phyloP scores from a whole-genome alignment of 2,797 vertebrate genomes.

The Periparus ater region DNA sequence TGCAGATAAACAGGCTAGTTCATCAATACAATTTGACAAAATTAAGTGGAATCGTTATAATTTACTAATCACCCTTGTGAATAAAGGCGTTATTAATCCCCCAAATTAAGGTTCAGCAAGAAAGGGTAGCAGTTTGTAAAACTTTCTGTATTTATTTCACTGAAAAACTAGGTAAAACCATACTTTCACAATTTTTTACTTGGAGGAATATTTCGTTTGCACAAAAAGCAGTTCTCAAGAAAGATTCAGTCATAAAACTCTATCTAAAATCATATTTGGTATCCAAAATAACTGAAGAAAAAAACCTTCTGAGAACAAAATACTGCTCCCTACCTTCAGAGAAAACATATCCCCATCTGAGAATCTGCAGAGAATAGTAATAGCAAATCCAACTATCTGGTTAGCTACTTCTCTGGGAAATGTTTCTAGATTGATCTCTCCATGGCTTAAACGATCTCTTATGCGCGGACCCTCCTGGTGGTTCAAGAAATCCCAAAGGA shows the following conservation, averaged over 20 bases:
- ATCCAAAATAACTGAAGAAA: background rate
- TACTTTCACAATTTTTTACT: background rate
- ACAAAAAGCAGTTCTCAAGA: background rate
- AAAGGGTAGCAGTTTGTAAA: background rate
- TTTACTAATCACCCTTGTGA: background rate
- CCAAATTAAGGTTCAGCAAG: background rate
- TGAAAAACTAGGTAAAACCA: background rate
- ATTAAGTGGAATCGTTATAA: background rate
- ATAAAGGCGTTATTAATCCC: background rate
- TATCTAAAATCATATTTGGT: background rate
- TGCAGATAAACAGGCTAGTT: background rate
- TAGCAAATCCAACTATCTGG: slow-evolving; percentile 72
- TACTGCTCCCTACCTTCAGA: slow-evolving; percentile 56
- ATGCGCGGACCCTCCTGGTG: slow-evolving; percentile 79
- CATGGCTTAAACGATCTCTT: slow-evolving; percentile 80
- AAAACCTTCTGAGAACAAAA: background rate
- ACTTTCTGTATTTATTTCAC: background rate
- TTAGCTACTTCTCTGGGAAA: slow-evolving; percentile 71
- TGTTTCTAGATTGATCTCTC: slow-evolving; percentile 66
- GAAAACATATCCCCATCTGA: background rate
- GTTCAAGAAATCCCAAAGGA: slow-evolving; percentile 82
- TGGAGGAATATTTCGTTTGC: background rate
- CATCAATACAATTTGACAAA: background rate
- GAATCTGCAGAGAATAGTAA: slow-evolving; percentile 69
- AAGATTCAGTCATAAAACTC: background rate